Conservation (phyloP, 2,113 vertebrate species). For the Phocoena phocoena region DNA sequence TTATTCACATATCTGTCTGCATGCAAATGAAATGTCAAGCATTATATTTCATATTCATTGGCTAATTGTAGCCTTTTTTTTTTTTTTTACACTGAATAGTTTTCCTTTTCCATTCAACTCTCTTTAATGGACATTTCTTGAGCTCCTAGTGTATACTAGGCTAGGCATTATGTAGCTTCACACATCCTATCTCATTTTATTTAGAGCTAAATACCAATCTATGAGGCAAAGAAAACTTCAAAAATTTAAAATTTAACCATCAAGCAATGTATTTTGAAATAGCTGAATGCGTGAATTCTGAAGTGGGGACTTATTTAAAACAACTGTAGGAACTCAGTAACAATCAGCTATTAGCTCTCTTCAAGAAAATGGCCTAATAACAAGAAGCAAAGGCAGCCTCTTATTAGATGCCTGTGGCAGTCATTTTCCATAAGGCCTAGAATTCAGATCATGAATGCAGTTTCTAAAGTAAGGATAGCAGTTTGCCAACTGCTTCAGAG, state of each 20-base stretch:
- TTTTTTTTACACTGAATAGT: neutral
- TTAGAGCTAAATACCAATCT: neutral
- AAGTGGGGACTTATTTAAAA: neutral
- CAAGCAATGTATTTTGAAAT: neutral
- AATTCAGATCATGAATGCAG: neutral
- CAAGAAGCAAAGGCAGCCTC: neutral
- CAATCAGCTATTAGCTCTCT: neutral
- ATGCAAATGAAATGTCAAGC: neutral
- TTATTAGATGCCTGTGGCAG: no score
- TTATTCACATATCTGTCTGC: neutral
- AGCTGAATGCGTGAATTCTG: neutral
- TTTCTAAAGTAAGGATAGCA: neutral
- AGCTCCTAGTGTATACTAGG: neutral
- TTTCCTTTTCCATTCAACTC: neutral
- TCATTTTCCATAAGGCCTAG: neutral
- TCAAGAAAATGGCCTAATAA: neutral
- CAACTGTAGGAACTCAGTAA: neutral
- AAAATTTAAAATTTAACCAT: neutral
- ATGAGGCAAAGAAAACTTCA: neutral
- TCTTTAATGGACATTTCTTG: neutral
- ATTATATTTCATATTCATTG: neutral
- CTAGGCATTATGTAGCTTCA: neutral
- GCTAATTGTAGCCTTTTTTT: neutral
- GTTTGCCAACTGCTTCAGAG: neutral
- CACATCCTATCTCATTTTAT: neutral